Conservation (phyloP, 2,113 vertebrate species). For the Syngnathus scovelli region DNA sequence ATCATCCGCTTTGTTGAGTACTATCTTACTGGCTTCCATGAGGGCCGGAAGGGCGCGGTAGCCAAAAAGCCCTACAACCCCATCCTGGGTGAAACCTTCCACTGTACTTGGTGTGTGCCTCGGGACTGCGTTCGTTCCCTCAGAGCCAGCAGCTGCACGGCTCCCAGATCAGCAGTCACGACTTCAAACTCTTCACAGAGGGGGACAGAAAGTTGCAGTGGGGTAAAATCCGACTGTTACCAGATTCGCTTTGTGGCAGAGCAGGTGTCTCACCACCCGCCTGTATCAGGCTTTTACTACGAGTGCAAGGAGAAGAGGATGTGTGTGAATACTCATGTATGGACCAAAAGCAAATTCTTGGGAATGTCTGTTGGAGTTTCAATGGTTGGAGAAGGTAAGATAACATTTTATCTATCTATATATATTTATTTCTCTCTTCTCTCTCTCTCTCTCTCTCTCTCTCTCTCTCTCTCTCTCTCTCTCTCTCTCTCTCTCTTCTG, state of each 20-base stretch:
- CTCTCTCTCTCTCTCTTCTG: too few species aligned
- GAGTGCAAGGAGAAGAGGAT: slow-evolving; percentile 89
- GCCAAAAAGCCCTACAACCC: slow-evolving; percentile 98
- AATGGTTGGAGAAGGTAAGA: slow-evolving; percentile 92
- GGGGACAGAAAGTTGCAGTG: slow-evolving; percentile 26
- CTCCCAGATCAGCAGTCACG: slow-evolving; percentile 39
- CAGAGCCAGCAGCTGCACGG: slow-evolving; percentile 55
- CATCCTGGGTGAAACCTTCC: slow-evolving; percentile 89
- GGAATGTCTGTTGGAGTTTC: slow-evolving; percentile 97
- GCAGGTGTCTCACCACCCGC: slow-evolving; percentile 94
- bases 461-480: too few species aligned
- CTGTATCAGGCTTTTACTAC: slow-evolving; percentile 92
- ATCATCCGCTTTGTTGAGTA: slow-evolving; percentile 92
- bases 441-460: too few species aligned
- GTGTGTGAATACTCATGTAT: slow-evolving; percentile 85
- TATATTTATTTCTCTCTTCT: too few species aligned
- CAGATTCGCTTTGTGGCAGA: slow-evolving; percentile 87
- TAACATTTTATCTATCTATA: too few species aligned
- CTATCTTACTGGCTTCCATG: slow-evolving; percentile 92
- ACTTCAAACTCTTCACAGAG: neutral
- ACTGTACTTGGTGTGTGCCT: slow-evolving; percentile 91
- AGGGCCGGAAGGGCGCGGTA: slow-evolving; percentile 89
- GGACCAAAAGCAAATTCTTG: slow-evolving; percentile 99
- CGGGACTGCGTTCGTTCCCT: slow-evolving; percentile 75
- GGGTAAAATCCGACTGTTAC: slow-evolving; percentile 68